These are phyloP conservation scores for Pristionchus fissidentatus DNA, from an alignment of 2,888 invertebrate genomes.

Conservation along the genomic window DNA sequence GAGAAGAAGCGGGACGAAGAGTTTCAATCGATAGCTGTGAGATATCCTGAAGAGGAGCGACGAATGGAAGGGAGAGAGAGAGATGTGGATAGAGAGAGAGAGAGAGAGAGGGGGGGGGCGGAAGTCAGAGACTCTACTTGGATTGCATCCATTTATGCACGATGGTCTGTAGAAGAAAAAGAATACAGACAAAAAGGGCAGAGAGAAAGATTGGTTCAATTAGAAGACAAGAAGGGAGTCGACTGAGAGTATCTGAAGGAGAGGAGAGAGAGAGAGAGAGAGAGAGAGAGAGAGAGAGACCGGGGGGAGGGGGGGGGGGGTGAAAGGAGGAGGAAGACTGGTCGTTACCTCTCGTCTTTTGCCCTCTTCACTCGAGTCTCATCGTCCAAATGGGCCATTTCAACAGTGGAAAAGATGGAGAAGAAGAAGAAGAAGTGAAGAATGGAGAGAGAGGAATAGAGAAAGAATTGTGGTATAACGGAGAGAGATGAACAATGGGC, in stretches of 20 bases:
- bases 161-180: slow-evolving; percentile 28
- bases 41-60: slow-evolving; percentile 25
- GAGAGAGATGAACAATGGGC: too few relatives aligned
- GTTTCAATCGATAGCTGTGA: slow-evolving; percentile 20
- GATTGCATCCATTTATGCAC: slow-evolving; percentile 47
- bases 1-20: slow-evolving; percentile 36
- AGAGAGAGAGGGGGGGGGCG: slow-evolving; percentile 27
- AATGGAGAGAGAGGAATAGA: too few relatives aligned
- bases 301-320: too few relatives aligned
- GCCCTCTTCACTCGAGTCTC: too few relatives aligned
- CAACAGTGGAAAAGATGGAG: too few relatives aligned
- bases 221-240: not conserved
- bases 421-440: too few relatives aligned
- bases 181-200: slow-evolving; percentile 19
- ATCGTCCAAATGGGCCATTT: too few relatives aligned
- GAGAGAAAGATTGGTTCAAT: not conserved
- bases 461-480: too few relatives aligned
- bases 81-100: not conserved
- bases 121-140: not conserved
- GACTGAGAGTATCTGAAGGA: not conserved
- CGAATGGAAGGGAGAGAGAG: slow-evolving; percentile 36
- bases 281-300: too few relatives aligned
- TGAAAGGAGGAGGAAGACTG: too few relatives aligned
- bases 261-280: not conserved
- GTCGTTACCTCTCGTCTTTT: too few relatives aligned